Evolutionary conservation across 2,888 invertebrate species (phyloP), one percentile per base, ranked within the genome.

Genomic region (Dynastes tityus): DNA sequence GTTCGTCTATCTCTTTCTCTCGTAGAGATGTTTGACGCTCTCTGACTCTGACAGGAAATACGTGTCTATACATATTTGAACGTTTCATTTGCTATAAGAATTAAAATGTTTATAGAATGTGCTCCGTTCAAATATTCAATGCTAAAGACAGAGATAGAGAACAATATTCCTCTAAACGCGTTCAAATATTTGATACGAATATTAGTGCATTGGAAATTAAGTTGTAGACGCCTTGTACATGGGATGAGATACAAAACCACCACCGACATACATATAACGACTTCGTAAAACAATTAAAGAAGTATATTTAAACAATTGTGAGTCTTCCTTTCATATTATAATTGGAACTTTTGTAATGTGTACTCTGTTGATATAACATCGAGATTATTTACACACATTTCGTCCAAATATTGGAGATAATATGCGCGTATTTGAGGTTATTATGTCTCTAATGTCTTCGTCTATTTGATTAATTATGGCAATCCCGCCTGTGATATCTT

Each of bases 41-140:
- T 8, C 45, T 16, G n/a, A 16, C 16, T 53, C 55, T 29, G 53
- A 70, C 70, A 70, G 70, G 70, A 70, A 53, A 53, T 70, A 70
- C 70, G 70, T 70, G 70, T 53, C 32, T 40, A 70, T 49, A 45
- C 67, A 49, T 70, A 70, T 70, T 70, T 70, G 70, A 70, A 55
- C 70, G 53, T 70, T 53, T 45, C 32, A 53, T 70, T 70, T 70
- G 70, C 53, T n/a, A 11, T 53, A 70, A 55, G 70, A 70, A 70
- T 70, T 70, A 70, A 70, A 70, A 70, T 70, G 53, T 70, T 70
- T 67, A 67, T 40, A 40, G 40, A 45, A 45, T 67, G 22, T 45
- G 5, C 16, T 40, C 40, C 45, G n/a, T 45, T 45, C 45, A 67
- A 67, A 67, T 67, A 67, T 45, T n/a, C 8, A 45, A 45, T 16